Conservation (phyloP, 23 tunicate species). For the Trididemnum miniatum region DNA sequence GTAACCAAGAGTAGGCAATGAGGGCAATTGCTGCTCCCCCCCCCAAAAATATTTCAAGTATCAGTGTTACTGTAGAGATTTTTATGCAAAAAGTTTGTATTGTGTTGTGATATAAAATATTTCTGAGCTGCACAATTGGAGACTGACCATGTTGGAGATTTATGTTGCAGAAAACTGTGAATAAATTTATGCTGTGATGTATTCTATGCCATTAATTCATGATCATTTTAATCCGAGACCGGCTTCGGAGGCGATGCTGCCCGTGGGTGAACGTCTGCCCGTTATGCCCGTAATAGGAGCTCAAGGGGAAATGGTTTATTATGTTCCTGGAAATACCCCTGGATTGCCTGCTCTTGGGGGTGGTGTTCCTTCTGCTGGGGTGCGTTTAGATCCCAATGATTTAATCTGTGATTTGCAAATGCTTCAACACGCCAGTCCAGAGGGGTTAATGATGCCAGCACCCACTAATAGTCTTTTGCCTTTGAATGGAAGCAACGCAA, state of each 20-base stretch:
- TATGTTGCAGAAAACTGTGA: too few relatives aligned
- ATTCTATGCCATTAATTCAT: slow-evolving; percentile 1
- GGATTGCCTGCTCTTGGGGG: background rate
- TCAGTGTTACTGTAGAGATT: too few relatives aligned
- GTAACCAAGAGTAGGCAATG: too few relatives aligned
- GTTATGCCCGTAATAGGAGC: slow-evolving; percentile 7
- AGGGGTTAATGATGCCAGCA: background rate
- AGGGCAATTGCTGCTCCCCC: too few relatives aligned
- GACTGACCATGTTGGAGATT: too few relatives aligned
- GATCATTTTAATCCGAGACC: background rate
- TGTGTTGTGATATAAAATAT: too few relatives aligned
- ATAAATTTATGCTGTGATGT: too few relatives aligned
- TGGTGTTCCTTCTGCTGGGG: background rate
- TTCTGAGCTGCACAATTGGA: too few relatives aligned
- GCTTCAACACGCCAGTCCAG: background rate
- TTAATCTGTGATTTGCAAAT: background rate
- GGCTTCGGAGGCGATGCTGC: background rate
- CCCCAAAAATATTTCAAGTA: too few relatives aligned
- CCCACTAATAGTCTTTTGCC: background rate
- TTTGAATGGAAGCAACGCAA: background rate
- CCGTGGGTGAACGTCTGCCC: background rate
- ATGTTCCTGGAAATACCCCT: slow-evolving; percentile 7
- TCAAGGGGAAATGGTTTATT: slow-evolving; percentile 8
- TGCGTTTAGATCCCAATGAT: background rate
- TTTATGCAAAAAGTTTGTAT: too few relatives aligned